Conservation (phyloP, 2,113 vertebrate species). For the Corvus cornix region DNA sequence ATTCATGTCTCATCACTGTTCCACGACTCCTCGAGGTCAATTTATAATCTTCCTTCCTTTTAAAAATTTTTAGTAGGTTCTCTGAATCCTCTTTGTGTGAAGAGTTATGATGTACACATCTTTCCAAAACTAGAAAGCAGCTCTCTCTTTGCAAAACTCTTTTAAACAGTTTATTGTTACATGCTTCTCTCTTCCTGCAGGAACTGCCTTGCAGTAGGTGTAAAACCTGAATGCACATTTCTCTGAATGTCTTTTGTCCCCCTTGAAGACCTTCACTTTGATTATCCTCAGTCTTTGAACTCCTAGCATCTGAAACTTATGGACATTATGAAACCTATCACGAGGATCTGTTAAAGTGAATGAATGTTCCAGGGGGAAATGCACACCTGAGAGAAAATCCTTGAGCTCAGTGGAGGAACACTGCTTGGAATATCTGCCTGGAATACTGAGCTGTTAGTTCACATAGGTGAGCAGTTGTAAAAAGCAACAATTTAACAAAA, state of each 20-base stretch:
- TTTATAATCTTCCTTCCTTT: background rate
- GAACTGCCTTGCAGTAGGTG: background rate
- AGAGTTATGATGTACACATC: background rate
- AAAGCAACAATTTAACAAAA: background rate
- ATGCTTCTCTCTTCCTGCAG: background rate
- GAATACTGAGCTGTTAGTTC: background rate
- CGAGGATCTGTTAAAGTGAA: background rate
- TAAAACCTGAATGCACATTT: background rate
- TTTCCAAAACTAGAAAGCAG: background rate
- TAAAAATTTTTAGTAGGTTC: background rate
- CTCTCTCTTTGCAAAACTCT: background rate
- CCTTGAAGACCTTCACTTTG: background rate
- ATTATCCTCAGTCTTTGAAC: background rate
- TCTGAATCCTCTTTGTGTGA: background rate
- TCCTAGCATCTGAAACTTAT: accelerated
- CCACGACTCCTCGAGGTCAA: background rate
- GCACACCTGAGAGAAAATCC: background rate
- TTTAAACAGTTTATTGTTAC: background rate
- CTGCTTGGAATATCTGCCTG: background rate
- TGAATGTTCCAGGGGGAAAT: background rate
- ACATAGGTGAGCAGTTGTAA: background rate
- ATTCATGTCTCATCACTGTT: background rate
- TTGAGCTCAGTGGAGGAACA: background rate
- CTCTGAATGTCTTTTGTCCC: background rate
- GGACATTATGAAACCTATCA: background rate